A percentile compares a stretch with the other conserved stretches of the same genome.
Conservation (phyloP, 2,797 vertebrate species). For the Sebastes matsubarae region DNA sequence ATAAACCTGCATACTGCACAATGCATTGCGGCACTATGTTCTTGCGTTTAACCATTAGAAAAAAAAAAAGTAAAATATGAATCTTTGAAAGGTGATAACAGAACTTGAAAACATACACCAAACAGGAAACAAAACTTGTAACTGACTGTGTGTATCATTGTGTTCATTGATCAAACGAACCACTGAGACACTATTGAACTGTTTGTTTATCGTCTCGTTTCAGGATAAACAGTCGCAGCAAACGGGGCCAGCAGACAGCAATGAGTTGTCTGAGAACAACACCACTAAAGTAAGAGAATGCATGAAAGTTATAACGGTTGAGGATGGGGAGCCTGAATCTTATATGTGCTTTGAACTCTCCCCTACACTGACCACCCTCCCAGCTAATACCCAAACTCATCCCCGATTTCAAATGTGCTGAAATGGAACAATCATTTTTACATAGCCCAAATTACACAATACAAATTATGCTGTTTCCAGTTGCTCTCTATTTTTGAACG, state of each 20-base stretch:
- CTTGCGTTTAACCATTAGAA: background rate
- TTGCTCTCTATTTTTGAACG: background rate
- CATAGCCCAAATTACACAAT: background rate
- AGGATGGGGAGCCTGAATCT: background rate
- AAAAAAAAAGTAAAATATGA: background rate
- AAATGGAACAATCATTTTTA: background rate
- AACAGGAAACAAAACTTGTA: background rate
- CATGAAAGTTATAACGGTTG: accelerated
- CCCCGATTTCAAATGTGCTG: background rate
- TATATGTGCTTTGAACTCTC: background rate
- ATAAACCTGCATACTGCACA: too few relatives aligned
- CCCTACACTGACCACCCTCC: background rate
- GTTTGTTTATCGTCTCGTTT: background rate
- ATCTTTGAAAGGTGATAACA: background rate
- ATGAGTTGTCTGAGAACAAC: conserved; percentile 40
- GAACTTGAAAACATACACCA: background rate
- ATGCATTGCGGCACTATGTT: background rate
- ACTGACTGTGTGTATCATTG: background rate
- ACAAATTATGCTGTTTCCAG: background rate
- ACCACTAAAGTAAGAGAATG: conserved; percentile 30
- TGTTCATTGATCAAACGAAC: background rate
- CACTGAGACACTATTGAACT: accelerated
- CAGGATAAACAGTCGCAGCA: conserved; percentile 31
- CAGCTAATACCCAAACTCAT: accelerated
- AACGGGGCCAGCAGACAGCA: conserved; percentile 15